These are phyloP conservation scores for Neoaliturus tenellus DNA, from an alignment of 2,888 invertebrate genomes.

Conservation along the genomic window DNA sequence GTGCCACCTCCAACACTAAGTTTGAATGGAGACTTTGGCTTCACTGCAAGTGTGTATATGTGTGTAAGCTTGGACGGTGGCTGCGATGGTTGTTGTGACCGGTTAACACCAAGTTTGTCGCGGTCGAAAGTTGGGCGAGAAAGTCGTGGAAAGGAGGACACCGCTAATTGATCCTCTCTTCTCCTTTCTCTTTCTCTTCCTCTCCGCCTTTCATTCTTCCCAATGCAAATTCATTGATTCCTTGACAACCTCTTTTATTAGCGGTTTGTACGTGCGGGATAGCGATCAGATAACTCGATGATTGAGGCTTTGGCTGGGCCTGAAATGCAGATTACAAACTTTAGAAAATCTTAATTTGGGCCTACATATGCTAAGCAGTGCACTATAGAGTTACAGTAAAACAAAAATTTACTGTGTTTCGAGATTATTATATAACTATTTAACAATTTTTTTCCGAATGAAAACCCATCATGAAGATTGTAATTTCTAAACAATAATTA, in stretches of 20 bases:
- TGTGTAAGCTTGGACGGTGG: not conserved
- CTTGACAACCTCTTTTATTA: not conserved
- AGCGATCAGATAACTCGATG: not conserved
- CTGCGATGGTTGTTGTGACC: not conserved
- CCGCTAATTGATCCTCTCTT: conserved; percentile 26
- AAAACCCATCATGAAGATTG: too few species aligned
- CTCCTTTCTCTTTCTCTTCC: conserved; percentile 31
- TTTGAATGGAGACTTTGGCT: too few species aligned
- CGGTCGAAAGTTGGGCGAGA: conserved; percentile 42
- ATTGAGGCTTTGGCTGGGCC: not conserved
- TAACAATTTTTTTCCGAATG: too few species aligned
- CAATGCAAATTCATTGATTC: conserved; percentile 6
- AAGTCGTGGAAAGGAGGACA: conserved; percentile 41
- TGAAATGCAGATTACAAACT: too few species aligned
- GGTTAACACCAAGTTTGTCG: conserved; percentile 44
- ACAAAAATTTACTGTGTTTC: too few species aligned
- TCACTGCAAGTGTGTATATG: too few species aligned
- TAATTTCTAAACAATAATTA: too few species aligned
- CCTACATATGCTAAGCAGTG: too few species aligned
- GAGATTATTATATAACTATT: too few species aligned
- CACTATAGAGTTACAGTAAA: too few species aligned
- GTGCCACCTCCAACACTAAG: too few species aligned
- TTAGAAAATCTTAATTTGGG: too few species aligned
- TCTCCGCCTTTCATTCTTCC: conserved; percentile 59
- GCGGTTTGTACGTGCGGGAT: not conserved